phyloP scores from a whole-genome alignment of 2,888 invertebrate genomes.

The Hirtodrosophila duncani region DNA sequence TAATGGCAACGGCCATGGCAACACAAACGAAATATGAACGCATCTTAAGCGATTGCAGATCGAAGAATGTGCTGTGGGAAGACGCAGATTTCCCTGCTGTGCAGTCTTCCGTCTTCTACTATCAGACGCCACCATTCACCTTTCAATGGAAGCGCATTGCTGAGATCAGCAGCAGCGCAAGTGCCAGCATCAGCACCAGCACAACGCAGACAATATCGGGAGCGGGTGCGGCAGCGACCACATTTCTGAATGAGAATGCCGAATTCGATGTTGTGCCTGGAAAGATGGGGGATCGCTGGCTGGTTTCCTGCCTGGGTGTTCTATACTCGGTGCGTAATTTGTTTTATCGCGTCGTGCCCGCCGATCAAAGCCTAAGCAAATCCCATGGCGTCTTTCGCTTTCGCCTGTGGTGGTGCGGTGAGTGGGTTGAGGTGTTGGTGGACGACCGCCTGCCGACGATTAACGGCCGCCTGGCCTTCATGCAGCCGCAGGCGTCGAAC shows the following conservation, averaged over 20 bases:
- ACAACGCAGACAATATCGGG: conserved; percentile 80
- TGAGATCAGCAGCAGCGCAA: conserved; percentile 79
- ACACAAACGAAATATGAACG: conserved; percentile 88
- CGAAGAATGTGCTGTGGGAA: conserved; percentile 90
- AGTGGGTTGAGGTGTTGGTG: conserved; percentile 93
- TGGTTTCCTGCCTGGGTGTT: conserved; percentile 92
- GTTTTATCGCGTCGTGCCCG: conserved; percentile 94
- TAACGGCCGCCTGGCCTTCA: conserved; percentile 90
- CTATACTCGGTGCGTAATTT: conserved; percentile 91
- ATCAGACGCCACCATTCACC: conserved; percentile 95
- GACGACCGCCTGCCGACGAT: conserved; percentile 94
- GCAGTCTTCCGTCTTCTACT: conserved; percentile 93
- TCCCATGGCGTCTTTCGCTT: conserved; percentile 91
- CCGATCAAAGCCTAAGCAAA: conserved; percentile 89
- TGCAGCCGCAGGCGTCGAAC: conserved; percentile 88
- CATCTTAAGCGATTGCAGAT: conserved; percentile 88
- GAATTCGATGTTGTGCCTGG: conserved; percentile 91
- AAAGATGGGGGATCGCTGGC: conserved; percentile 94
- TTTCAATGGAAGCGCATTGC: conserved; percentile 94
- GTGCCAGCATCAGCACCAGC: background rate
- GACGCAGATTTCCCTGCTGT: conserved; percentile 94
- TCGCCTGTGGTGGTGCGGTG: conserved; percentile 95
- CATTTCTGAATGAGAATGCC: conserved; percentile 79
- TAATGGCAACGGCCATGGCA: too few relatives aligned
- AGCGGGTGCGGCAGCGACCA: conserved; percentile 80